A percentile compares a stretch with the other conserved stretches of the same genome.
These are phyloP conservation scores for Saimiri boliviensis DNA, from an alignment of 2,113 vertebrate species.

Conservation along the genomic window DNA sequence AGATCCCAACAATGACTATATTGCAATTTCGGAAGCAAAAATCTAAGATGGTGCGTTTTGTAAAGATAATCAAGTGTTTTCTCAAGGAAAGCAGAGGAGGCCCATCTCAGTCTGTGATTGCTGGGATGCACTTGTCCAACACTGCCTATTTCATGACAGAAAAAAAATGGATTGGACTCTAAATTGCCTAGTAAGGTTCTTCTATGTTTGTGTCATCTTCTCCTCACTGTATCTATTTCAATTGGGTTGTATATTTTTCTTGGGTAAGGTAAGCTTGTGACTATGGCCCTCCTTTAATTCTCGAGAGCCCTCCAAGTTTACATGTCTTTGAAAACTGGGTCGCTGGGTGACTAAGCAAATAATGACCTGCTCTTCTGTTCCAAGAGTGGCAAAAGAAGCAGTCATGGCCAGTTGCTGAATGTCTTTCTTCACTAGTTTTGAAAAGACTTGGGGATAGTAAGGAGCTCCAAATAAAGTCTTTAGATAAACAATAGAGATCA, in stretches of 20 bases:
- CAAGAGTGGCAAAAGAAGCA: not conserved
- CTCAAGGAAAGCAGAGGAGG: not conserved
- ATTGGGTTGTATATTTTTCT: not conserved
- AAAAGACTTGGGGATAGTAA: not conserved
- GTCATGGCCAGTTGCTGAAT: not conserved
- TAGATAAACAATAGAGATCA: not conserved
- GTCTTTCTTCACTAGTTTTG: not conserved
- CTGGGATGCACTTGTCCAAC: fast-evolving
- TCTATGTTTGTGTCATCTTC: not conserved
- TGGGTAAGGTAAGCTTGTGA: not conserved
- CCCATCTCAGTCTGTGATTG: not conserved
- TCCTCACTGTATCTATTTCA: not conserved
- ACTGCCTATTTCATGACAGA: not conserved
- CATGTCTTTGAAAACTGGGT: not conserved
- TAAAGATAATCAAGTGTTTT: not conserved
- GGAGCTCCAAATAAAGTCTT: not conserved
- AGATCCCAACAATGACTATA: not conserved
- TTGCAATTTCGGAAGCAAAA: not conserved
- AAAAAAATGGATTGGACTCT: not conserved
- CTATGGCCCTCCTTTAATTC: not conserved
- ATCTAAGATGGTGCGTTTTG: not conserved
- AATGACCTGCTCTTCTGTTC: not conserved
- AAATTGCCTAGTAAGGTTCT: not conserved
- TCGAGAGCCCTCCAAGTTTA: not conserved
- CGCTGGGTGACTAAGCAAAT: not conserved